These are phyloP conservation scores for Halictus rubicundus DNA, from an alignment of 1,140 invertebrate genomes.

Conservation along the genomic window DNA sequence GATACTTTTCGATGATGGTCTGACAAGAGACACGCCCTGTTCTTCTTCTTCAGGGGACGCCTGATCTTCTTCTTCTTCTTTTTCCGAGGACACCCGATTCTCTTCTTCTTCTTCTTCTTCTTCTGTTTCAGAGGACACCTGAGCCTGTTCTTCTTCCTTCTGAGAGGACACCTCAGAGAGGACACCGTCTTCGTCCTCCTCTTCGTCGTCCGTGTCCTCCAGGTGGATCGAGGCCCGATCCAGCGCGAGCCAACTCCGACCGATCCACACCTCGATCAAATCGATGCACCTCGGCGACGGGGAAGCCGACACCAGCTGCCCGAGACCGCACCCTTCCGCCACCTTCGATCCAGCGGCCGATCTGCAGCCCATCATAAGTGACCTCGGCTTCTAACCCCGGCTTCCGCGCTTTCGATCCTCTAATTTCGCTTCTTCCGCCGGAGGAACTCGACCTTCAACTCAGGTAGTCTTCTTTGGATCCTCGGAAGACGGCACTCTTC, in stretches of 20 bases:
- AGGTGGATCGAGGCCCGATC: too few relatives aligned
- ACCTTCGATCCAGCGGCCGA: slow-evolving; percentile 66
- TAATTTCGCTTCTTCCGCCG: neutral
- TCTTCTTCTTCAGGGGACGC: too few relatives aligned
- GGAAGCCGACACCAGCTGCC: slow-evolving; percentile 53
- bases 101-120: neutral
- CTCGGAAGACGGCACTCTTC: too few relatives aligned
- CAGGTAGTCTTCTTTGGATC: too few relatives aligned
- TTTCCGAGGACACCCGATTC: too few relatives aligned
- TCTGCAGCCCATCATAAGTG: slow-evolving; percentile 75
- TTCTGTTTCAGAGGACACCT: neutral
- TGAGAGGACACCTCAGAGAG: too few relatives aligned
- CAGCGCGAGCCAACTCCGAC: neutral
- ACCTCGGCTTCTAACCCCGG: slow-evolving; percentile 45
- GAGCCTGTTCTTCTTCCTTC: neutral
- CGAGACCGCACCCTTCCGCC: slow-evolving; percentile 66
- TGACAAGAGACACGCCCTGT: too few relatives aligned
- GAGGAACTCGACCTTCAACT: too few relatives aligned
- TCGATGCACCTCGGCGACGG: slow-evolving; percentile 49
- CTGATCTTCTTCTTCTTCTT: too few relatives aligned
- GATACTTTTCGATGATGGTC: too few relatives aligned
- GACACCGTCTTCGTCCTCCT: too few relatives aligned
- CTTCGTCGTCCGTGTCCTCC: too few relatives aligned
- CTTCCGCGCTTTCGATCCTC: neutral
- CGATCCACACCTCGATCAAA: slow-evolving; percentile 50